Evolutionary conservation across 2,888 invertebrate species (phyloP), one percentile per base, ranked within the genome.

Genomic region (Drosophila fungiperda): DNA sequence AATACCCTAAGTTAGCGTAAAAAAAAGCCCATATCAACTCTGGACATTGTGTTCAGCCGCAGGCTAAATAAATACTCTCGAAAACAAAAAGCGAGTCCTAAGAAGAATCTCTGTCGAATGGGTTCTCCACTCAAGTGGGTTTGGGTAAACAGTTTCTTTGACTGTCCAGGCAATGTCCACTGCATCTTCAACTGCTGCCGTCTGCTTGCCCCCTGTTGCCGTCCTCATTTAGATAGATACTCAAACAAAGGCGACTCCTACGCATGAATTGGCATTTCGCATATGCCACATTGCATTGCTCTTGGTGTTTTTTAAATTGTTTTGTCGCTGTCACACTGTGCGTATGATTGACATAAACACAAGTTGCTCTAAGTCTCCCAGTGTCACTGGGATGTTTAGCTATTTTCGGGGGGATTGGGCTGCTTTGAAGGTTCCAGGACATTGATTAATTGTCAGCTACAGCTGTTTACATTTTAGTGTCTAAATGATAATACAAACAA

Each of bases 291-390:
- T 57, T 53, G 55, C 50, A 54, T 60, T 68, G 68, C 48, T 33
- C 40, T 52, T 49, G 23, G 69, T 68, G 61, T 38, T 55, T 32
- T 32, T 65, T 57, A 59, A 68, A 69, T 79, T 63, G 82, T 57
- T 61, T 55, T 50, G 45, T 8, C 20, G 54, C 61, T 55, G 78
- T 61, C 75, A 62, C 73, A 78, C 73, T 65, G 73, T 73, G 83
- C 90, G 83, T 74, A 90, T 88, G 88, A 88, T 88, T 90, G 85
- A 90, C 85, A 77, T 68, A 62, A 71, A 64, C 67, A 64, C 48
- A 59, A 50, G 66, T 53, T 20, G 32, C 48, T 62, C 53, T 1
- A n/a, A 17, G 36, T 36, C 35, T 17, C 33, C 1, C 20, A 12
- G 45, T 20, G 12, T 17, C 42, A 17, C 33, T 9, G 36, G 26